phyloP scores from a whole-genome alignment of 2,888 invertebrate genomes.

The Protophormia terraenovae region DNA sequence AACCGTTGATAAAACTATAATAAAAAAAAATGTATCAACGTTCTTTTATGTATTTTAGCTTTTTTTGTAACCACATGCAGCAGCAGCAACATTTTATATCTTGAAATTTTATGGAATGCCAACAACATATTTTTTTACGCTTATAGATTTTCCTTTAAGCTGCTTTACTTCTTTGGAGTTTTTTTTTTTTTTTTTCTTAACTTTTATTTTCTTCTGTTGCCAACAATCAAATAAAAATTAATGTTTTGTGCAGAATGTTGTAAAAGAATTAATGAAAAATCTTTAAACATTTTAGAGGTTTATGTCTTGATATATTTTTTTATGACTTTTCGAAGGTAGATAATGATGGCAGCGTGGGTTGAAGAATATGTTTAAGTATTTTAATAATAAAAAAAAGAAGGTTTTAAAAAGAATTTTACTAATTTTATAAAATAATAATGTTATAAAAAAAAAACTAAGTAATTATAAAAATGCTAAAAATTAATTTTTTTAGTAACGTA shows the following conservation, averaged over 20 bases:
- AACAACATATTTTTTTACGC: background rate
- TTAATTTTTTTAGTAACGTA: too few relatives aligned
- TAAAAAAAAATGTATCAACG: background rate
- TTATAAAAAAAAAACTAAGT: too few relatives aligned
- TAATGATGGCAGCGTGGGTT: too few relatives aligned
- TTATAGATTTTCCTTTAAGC: background rate
- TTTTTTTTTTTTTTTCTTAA: too few relatives aligned
- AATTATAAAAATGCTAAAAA: too few relatives aligned
- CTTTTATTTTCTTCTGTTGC: background rate
- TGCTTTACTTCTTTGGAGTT: background rate
- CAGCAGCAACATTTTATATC: conserved; percentile 13
- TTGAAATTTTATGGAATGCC: conserved; percentile 26
- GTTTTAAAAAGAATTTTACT: too few relatives aligned
- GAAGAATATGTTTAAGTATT: too few relatives aligned
- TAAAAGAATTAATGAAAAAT: background rate
- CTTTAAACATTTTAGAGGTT: background rate
- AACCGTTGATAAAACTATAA: conserved; percentile 71
- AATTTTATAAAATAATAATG: too few relatives aligned
- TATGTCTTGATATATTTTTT: too few relatives aligned
- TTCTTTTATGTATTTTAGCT: background rate
- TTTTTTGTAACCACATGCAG: background rate
- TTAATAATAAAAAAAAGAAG: too few relatives aligned
- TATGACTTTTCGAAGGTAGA: too few relatives aligned
- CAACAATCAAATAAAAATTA: conserved; percentile 33
- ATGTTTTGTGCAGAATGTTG: conserved; percentile 23